Base-by-base conservation (phyloP, 2,797 vertebrate species). In the Otolemur crassicaudatus region DNA sequence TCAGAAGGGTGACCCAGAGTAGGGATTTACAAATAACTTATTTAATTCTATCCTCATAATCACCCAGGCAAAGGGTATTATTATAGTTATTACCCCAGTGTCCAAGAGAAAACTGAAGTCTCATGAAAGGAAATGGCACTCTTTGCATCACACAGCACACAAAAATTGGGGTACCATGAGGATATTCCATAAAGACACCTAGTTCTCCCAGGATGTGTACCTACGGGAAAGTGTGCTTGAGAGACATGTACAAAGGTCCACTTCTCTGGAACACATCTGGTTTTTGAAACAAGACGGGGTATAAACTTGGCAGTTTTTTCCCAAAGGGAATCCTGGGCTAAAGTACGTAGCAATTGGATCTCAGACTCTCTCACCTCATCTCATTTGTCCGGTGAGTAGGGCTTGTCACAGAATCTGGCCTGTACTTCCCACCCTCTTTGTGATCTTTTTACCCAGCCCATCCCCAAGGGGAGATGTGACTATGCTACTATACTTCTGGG, bases 71-170 rank as follows among this genome's bases (percentile, higher is more conserved):
- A 84, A 63, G 31, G 16, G 9, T 40, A 19, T 63, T 22, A 40
- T 73, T 70, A 60, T 40, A 8, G 34, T 60, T n/a, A 65, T 65
- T 16, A 88, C 3, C 37, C 13, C 1, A n/a, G 23, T 67, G 72
- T 95, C 90, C 29, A 77, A 92, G 37, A 90, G 20, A 67, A 87
- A 97, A 84, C 22, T 63, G n/a, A 90, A 90, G 29, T 29, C 43
- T 56, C 25, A 10, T 27, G 9, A 73, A 63, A 60, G 58, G 14
- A 83, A 77, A 67, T 40, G 63, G 19, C 22, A 73, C 79, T 72
- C 63, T 61, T 72, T 70, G 31, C 8, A 23, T 81, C 2, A 4
- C 23, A 53, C 0, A 27, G 43, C 46, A 65, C 85, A 77, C 22
- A 65, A 70, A 80, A 85, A 81, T 14, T 0, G 70, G 40, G 20